Conservation (phyloP, 2,113 vertebrate genomes). For the Notarius quadriscutis region DNA sequence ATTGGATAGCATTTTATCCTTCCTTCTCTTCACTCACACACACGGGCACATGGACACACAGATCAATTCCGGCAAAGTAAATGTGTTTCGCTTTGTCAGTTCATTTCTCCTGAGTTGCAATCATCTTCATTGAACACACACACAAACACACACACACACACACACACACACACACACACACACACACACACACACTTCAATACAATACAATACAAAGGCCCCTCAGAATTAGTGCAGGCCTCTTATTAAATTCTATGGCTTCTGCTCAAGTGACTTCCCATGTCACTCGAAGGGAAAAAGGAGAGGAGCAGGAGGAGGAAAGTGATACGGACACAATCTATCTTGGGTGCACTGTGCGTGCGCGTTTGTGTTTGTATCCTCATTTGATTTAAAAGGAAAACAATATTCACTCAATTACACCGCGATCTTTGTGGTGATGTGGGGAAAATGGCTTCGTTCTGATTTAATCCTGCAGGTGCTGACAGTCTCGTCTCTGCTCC, state of each 20-base stretch:
- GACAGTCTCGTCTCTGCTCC: conserved; percentile 48
- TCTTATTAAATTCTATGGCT: conserved; percentile 72
- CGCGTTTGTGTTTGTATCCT: conserved; percentile 63
- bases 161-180: conserved; percentile 21
- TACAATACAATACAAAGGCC: conserved; percentile 61
- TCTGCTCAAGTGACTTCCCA: conserved; percentile 39
- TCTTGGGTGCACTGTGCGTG: conserved; percentile 63
- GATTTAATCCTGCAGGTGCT: conserved; percentile 64
- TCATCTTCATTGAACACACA: conserved; percentile 10
- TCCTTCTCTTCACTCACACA: conserved; percentile 17
- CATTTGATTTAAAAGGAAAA: conserved; percentile 67
- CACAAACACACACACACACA: too few species aligned
- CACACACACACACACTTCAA: conserved; percentile 44
- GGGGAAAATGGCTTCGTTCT: conserved; percentile 49
- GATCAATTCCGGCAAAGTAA: conserved; percentile 66
- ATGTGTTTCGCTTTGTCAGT: conserved; percentile 56
- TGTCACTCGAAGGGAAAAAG: conserved; percentile 59
- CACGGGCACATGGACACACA: conserved; percentile 50
- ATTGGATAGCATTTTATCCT: conserved; percentile 23
- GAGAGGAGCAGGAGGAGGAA: neutral
- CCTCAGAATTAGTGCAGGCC: conserved; percentile 68
- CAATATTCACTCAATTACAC: conserved; percentile 71
- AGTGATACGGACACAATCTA: conserved; percentile 59
- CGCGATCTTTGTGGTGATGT: conserved; percentile 64
- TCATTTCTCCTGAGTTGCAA: conserved; percentile 63